A percentile compares a stretch with the other conserved stretches of the same genome.
phyloP scores from a whole-genome alignment of 2,113 vertebrate genomes.

The Ciconia stormi region DNA sequence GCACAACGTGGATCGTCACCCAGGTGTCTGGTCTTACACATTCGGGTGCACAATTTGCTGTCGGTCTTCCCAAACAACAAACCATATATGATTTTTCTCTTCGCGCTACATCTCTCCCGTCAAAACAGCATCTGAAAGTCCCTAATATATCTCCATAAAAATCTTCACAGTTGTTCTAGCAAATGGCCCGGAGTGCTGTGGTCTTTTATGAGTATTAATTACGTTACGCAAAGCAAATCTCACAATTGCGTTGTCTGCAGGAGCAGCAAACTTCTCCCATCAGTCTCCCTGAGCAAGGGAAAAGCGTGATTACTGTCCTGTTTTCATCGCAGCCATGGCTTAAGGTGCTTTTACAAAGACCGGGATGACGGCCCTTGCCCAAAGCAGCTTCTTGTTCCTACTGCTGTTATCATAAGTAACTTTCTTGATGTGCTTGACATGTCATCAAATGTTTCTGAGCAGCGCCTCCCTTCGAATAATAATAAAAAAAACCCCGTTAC shows the following conservation, averaged over 20 bases:
- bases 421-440: not conserved
- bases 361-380: not conserved
- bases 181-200: slow-evolving; percentile 1
- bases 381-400: not conserved
- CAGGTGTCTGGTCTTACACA: not conserved
- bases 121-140: not conserved
- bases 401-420: not conserved
- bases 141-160: slow-evolving; percentile 35
- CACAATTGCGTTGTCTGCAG: not conserved
- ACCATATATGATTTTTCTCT: not conserved
- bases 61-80: not conserved
- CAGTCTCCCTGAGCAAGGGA: not conserved
- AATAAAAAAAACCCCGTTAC: not conserved
- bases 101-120: not conserved
- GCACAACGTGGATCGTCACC: not conserved
- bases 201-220: slow-evolving; percentile 50
- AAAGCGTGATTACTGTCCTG: not conserved
- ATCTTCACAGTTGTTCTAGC: slow-evolving; percentile 17
- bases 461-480: not conserved
- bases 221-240: slow-evolving; percentile 38
- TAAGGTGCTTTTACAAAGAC: not conserved
- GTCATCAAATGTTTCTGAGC: not conserved
- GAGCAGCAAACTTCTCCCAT: slow-evolving; percentile 25
- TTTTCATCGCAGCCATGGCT: not conserved
- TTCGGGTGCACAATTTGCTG: not conserved